Percentiles rank a stretch among this genome's conserved stretches.
Conservation (phyloP, 2,797 vertebrate genomes). For the Ispidina lecontei region DNA sequence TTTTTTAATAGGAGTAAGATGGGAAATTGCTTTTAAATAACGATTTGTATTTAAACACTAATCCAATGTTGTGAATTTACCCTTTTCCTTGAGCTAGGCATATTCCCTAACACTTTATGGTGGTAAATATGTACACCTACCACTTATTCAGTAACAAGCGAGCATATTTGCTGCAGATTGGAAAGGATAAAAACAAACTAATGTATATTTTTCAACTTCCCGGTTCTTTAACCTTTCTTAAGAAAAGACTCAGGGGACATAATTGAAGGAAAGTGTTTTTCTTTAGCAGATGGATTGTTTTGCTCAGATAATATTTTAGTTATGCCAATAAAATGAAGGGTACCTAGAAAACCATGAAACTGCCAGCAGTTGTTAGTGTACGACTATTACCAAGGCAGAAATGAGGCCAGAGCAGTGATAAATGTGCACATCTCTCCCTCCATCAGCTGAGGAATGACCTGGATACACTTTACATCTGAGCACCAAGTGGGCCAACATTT, state of each 20-base stretch:
- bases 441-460: slow-evolving; percentile 94
- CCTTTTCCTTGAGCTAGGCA: slow-evolving; percentile 33
- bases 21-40: slow-evolving; percentile 37
- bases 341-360: slow-evolving; percentile 85
- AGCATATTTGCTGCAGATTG: slow-evolving; percentile 46
- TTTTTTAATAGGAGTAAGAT: background rate
- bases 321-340: slow-evolving; percentile 84
- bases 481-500: slow-evolving; percentile 93
- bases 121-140: slow-evolving; percentile 44
- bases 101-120: slow-evolving; percentile 23
- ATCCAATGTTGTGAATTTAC: background rate
- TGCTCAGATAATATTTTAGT: slow-evolving; percentile 82
- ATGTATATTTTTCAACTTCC: slow-evolving; percentile 74
- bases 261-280: slow-evolving; percentile 81
- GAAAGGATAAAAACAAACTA: slow-evolving; percentile 74
- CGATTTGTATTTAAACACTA: slow-evolving; percentile 34
- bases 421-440: slow-evolving; percentile 89
- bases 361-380: slow-evolving; percentile 88
- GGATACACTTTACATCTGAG: slow-evolving; percentile 87
- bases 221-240: slow-evolving; percentile 76
- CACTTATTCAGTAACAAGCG: background rate
- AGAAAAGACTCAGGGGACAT: slow-evolving; percentile 74
- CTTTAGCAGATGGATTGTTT: slow-evolving; percentile 81
- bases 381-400: slow-evolving; percentile 91
- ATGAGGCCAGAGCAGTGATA: slow-evolving; percentile 96